Evolutionary conservation across 2,888 invertebrate genomes (phyloP), one percentile per base, ranked within the genome.

Genomic region (Dicyrtomina minuta): DNA sequence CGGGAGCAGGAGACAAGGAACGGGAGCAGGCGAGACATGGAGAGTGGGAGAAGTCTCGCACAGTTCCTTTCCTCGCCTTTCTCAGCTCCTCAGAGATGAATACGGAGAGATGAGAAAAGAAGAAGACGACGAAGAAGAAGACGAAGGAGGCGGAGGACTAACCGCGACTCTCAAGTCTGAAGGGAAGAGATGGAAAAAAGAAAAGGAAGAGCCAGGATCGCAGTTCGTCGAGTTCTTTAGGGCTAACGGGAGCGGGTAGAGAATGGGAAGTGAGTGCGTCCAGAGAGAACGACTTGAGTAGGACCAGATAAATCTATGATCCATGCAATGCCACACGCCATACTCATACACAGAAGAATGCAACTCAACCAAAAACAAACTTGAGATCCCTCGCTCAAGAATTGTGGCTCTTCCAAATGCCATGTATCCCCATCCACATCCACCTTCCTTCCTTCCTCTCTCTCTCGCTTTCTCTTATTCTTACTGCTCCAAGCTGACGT

Each of bases 231-330:
- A 55, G 55, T 55, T 55, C 55, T 55, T 55, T 55, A 26, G 55
- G 26, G 55, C 26, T 55, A 24, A 55, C 51, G 51, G 51, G 5
- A 55, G 26, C 55, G 55, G 55, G 13, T 26, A 55, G 55, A 55
- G 26, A 55, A 55, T 55, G 55, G 55, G 55, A 55, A 55, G 55
- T 55, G 55, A 55, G 55, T 55, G 55, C 55, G 55, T 55, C 55
- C 55, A 55, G 55, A 55, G 55, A 55, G 55, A 55, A 55, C 55
- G 55, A 55, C 55, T 55, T 27, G 51, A 51, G 51, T 55, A 26
- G 55, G 55, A 55, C 55, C 55, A 55, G 26, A 55, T 55, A 55
- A 55, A 55, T 55, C 55, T 55, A 55, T 55, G 55, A 55, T 55
- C 55, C 55, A 58, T 58, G 41, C 58, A 39, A 39, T 20, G 41